phyloP scores from a whole-genome alignment of 2,797 vertebrate genomes.

The Phylloscopus collybita region DNA sequence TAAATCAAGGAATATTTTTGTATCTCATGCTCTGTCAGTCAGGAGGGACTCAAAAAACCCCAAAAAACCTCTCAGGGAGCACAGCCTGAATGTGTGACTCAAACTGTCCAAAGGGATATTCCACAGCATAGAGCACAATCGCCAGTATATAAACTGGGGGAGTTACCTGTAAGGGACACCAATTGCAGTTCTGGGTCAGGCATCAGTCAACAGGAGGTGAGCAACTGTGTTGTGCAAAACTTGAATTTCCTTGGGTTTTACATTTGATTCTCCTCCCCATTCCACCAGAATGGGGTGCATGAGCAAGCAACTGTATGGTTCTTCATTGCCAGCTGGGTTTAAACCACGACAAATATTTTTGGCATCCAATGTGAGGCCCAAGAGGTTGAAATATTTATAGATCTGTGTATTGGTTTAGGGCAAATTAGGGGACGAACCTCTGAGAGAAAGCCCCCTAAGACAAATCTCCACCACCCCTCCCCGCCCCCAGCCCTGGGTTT shows the following conservation, averaged over 20 bases:
- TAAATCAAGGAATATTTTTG: not conserved
- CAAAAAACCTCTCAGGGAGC: not conserved
- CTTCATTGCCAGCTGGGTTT: not conserved
- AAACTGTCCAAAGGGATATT: not conserved
- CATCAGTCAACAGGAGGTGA: not conserved
- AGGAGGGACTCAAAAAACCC: not conserved
- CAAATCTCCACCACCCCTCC: no score
- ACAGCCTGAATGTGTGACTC: not conserved
- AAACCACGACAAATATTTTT: not conserved
- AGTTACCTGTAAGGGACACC: fast-evolving
- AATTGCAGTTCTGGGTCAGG: fast-evolving
- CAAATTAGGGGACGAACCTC: no score
- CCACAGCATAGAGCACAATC: fast-evolving
- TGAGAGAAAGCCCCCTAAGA: no score
- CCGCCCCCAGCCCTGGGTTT: no score
- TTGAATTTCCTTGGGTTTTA: not conserved
- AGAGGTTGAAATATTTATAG: not conserved
- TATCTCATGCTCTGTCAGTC: not conserved
- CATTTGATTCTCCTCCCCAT: not conserved
- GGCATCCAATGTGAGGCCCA: not conserved
- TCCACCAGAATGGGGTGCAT: not conserved
- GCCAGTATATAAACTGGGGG: not conserved
- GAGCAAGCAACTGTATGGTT: not conserved
- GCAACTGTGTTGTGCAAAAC: not conserved
- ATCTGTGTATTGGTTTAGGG: no score